Evolutionary conservation across 2,113 vertebrate genomes (phyloP).

Genomic region (Chitala chitala): DNA sequence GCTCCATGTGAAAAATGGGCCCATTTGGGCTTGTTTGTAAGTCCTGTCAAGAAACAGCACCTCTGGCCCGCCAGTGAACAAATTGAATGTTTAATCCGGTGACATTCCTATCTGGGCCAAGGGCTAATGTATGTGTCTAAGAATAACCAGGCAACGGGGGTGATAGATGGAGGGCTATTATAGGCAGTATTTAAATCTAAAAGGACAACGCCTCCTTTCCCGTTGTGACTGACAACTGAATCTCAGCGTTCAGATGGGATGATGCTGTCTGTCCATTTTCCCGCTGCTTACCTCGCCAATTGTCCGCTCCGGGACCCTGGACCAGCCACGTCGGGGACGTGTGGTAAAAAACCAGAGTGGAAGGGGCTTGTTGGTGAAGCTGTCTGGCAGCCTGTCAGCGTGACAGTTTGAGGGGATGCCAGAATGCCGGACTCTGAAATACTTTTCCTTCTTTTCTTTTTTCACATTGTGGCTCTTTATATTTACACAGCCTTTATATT

Average conservation of each 20-base stretch:
- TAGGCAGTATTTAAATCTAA: slow-evolving; percentile 51
- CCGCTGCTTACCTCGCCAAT: slow-evolving; percentile 17
- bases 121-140: slow-evolving; percentile 59
- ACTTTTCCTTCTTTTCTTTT: neutral
- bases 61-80: slow-evolving; percentile 48
- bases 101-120: slow-evolving; percentile 62
- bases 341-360: too few relatives aligned
- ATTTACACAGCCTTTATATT: neutral
- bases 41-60: slow-evolving; percentile 49
- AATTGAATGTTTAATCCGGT: slow-evolving; percentile 60
- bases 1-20: slow-evolving; percentile 47
- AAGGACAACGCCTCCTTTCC: slow-evolving; percentile 37
- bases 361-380: too few relatives aligned
- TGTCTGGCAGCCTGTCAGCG: too few relatives aligned
- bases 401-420: too few relatives aligned
- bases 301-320: neutral
- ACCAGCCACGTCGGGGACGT: neutral
- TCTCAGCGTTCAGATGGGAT: slow-evolving; percentile 37
- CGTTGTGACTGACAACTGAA: slow-evolving; percentile 44
- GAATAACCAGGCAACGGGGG: slow-evolving; percentile 44
- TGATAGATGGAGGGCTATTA: slow-evolving; percentile 52
- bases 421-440: too few relatives aligned
- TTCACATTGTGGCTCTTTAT: neutral
- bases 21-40: slow-evolving; percentile 54
- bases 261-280: slow-evolving; percentile 40